Evolutionary conservation across 2,888 invertebrate genomes (phyloP).

Genomic region (Cataglyphis altisquamis): DNA sequence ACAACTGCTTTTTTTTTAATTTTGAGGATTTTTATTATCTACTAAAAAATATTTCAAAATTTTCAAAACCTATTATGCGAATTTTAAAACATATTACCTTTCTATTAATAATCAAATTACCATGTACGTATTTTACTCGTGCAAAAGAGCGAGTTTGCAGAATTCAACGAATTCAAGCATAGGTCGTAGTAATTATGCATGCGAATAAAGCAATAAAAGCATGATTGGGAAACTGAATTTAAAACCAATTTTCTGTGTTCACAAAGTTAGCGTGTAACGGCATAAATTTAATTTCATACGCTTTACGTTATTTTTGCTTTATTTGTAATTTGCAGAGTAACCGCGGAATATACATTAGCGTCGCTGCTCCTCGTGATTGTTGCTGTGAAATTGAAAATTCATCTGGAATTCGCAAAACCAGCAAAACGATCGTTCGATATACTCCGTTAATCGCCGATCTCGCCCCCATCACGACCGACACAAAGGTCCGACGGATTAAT

Average conservation of each 20-base stretch:
- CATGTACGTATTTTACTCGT: background rate
- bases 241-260: constrained; percentile 17
- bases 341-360: background rate
- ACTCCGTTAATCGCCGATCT: background rate
- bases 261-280: constrained; percentile 17
- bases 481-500: constrained; percentile 5
- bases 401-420: background rate
- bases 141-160: constrained; percentile 12
- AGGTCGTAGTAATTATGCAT: constrained; percentile 31
- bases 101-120: constrained; percentile 27
- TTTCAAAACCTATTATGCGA: background rate
- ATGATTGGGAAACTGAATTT: constrained; percentile 39
- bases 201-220: constrained; percentile 19
- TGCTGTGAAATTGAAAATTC: background rate
- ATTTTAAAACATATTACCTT: background rate
- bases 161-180: constrained; percentile 25
- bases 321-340: background rate
- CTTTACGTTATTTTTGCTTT: constrained; percentile 20
- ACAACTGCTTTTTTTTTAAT: background rate
- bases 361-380: background rate
- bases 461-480: background rate
- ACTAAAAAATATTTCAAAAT: background rate
- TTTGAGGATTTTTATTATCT: background rate
- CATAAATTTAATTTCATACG: constrained; percentile 36
- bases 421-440: background rate